Evolutionary conservation across 2,797 vertebrate species (phyloP).

Genomic region (Tragelaphus eurycerus): DNA sequence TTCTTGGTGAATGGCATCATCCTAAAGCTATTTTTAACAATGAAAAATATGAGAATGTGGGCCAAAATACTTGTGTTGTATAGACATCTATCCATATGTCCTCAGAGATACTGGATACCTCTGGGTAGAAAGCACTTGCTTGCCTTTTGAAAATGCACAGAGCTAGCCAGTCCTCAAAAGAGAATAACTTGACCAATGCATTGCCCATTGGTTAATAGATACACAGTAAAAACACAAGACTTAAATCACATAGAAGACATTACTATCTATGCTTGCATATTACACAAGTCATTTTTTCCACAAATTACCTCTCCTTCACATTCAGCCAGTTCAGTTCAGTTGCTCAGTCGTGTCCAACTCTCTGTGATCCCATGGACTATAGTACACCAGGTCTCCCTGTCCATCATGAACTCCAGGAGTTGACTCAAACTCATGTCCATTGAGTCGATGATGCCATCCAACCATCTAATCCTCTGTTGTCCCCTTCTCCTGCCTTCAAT

Average conservation of each 20-base stretch:
- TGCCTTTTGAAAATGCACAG: constrained; percentile 7
- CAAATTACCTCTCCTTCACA: not conserved
- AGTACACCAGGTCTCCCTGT: not conserved
- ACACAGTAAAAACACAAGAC: not conserved
- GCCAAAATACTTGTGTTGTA: not conserved
- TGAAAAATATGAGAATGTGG: not conserved
- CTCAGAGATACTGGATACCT: not conserved
- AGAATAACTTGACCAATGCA: not conserved
- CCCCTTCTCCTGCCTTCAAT: not conserved
- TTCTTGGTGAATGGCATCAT: not conserved
- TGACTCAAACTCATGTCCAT: not conserved
- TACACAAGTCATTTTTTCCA: not conserved
- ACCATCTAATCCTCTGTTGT: not conserved
- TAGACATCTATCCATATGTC: not conserved
- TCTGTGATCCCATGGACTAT: not conserved
- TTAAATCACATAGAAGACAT: not conserved
- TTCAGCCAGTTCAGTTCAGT: not conserved
- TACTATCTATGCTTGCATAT: not conserved
- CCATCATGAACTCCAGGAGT: not conserved
- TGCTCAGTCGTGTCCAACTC: not conserved
- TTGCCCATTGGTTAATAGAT: not conserved
- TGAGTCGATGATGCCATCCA: not conserved
- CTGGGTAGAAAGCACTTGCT: not conserved
- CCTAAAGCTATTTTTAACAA: constrained; percentile 4
- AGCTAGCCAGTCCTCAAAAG: not conserved